Base-by-base conservation (phyloP, 1,140 invertebrate genomes). In the Notospermus geniculatus region DNA sequence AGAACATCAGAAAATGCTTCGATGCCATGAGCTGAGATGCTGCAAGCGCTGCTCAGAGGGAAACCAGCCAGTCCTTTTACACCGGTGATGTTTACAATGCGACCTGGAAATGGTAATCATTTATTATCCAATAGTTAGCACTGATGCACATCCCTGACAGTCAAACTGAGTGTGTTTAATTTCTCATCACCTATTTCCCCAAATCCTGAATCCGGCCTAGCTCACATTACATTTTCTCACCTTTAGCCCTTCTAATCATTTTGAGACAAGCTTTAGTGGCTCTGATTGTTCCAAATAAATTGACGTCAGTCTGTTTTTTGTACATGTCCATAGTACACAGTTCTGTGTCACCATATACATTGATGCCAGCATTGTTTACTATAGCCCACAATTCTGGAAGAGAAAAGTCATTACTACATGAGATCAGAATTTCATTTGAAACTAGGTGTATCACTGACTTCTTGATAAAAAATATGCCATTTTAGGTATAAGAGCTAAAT, bases 311-410 rank as follows among this genome's bases (percentile, higher is more conserved):
- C 9, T 69, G 23, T 17, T 53, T 52, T 43, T 68, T 54, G 55
- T 72, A 74, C 60, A 70, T 68, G 2, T 68, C 61, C 69, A 92
- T 89, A n/a, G 84, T 72, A 61, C 86, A 80, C 89, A 93, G 93
- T 76, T 95, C 93, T 70, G 90, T 91, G 76, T 95, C 91, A 0
- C 91, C 93, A 69, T 91, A 89, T 15, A 89, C 85, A 86, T 93
- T 92, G 0, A 93, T 83, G 0, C 92, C 95, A 5, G 92, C 93
- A 78, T 79, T 77, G 65, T 77, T 77, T 15, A 79, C 69, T 19
- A 77, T 36, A 13, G 64, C 70, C 72, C 74, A 78, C 19, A 78
- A 55, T 9, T 66, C 73, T 75, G 60, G 9, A 52, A 36, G 62
- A 61, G 25, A 36, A 36, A 36, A 36, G 4, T 7, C 15, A 4